These are phyloP conservation scores for Platycercus adscitus DNA, from an alignment of 2,113 vertebrate genomes.

Conservation along the genomic window DNA sequence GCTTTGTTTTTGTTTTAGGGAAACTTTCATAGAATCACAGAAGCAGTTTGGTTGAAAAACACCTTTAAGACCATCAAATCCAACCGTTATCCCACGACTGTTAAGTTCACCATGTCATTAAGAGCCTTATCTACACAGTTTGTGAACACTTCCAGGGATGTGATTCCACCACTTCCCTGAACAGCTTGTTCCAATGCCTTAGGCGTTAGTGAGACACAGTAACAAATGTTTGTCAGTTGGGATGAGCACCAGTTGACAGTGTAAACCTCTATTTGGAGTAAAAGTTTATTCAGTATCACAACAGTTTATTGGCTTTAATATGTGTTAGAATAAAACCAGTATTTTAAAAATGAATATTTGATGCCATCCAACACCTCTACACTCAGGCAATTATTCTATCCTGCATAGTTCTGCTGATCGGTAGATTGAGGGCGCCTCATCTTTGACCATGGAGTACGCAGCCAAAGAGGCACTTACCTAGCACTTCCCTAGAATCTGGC, in stretches of 20 bases:
- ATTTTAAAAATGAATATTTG: neutral
- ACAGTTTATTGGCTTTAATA: neutral
- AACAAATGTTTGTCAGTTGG: neutral
- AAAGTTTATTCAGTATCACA: neutral
- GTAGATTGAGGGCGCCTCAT: neutral
- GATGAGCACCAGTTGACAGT: neutral
- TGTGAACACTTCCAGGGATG: neutral
- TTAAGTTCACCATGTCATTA: neutral
- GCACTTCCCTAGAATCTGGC: neutral
- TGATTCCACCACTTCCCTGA: neutral
- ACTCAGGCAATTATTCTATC: neutral
- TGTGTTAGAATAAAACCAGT: neutral
- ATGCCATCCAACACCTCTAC: neutral
- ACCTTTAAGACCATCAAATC: neutral
- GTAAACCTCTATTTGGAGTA: neutral
- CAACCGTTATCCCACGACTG: neutral
- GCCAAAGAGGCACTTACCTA: neutral
- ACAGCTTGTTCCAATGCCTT: neutral
- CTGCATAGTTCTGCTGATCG: neutral
- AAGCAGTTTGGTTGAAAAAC: neutral
- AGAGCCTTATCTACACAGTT: neutral
- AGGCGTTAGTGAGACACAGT: neutral
- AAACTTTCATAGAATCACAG: neutral
- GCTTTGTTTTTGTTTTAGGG: neutral
- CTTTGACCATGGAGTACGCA: neutral